Percentiles rank a stretch among this genome's conserved stretches.
phyloP scores from a whole-genome alignment of 2,113 vertebrate genomes.

The Scopus umbretta region DNA sequence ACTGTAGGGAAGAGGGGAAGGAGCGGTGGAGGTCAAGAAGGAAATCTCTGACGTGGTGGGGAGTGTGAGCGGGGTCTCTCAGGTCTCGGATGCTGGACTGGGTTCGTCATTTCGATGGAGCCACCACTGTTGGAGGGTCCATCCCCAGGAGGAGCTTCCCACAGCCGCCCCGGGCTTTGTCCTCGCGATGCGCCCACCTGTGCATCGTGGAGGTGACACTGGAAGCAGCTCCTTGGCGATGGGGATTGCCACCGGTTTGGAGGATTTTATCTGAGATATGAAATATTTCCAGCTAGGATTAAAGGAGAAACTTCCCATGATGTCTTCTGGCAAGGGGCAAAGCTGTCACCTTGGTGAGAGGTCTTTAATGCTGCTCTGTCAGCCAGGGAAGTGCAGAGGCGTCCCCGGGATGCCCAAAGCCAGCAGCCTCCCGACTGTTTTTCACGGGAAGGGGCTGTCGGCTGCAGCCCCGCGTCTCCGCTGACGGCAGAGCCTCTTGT shows the following conservation, averaged over 20 bases:
- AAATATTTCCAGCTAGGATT: neutral
- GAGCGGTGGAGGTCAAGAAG: neutral
- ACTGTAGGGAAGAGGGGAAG: neutral
- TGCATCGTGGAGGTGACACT: neutral
- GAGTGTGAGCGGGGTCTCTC: neutral
- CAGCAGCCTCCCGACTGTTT: neutral
- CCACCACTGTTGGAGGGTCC: neutral
- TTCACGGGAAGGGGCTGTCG: neutral
- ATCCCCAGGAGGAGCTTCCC: neutral
- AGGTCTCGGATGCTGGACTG: neutral
- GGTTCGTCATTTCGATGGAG: neutral
- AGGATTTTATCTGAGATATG: neutral
- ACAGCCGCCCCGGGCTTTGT: neutral
- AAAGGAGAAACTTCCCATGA: neutral
- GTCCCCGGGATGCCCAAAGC: neutral
- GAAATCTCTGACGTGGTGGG: neutral
- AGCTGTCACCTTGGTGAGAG: neutral
- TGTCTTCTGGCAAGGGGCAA: neutral
- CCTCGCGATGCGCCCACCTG: rapidly evolving
- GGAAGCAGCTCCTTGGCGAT: rapidly evolving
- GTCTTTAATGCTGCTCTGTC: neutral
- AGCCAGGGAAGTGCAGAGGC: neutral
- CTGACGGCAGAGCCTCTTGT: neutral
- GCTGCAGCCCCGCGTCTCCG: neutral
- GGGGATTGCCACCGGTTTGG: neutral